A percentile compares a stretch with the other conserved stretches of the same genome.
Conservation (phyloP, 1,140 invertebrate species). For the Carcinoscorpius rotundicauda region DNA sequence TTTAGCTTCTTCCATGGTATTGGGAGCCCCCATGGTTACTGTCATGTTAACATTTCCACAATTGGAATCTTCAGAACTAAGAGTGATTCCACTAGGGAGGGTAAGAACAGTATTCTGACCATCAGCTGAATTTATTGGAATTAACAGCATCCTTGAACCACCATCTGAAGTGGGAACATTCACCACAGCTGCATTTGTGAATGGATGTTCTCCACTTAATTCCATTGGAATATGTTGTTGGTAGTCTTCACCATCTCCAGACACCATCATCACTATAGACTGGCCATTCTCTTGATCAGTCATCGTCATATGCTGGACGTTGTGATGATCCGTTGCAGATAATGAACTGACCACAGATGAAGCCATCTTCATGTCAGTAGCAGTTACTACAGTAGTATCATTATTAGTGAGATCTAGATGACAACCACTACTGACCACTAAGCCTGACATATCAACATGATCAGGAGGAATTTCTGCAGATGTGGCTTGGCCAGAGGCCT, state of each 20-base stretch:
- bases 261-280: conserved; percentile 18
- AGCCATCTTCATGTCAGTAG: too few relatives aligned
- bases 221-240: conserved; percentile 12
- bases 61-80: conserved; percentile 11
- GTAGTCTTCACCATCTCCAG: conserved; percentile 12
- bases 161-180: conserved; percentile 20
- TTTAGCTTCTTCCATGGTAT: background rate
- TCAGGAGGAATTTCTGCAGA: too few relatives aligned
- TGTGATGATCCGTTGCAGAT: too few relatives aligned
- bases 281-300: too few relatives aligned
- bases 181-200: conserved; percentile 13
- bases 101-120: conserved; percentile 17
- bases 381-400: too few relatives aligned
- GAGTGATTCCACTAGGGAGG: conserved; percentile 15
- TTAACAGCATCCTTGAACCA: conserved; percentile 14
- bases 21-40: conserved; percentile 9
- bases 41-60: conserved; percentile 14
- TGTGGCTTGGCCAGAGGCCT: too few relatives aligned
- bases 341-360: too few relatives aligned
- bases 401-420: too few relatives aligned
- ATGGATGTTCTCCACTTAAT: conserved; percentile 14
- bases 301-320: too few relatives aligned
- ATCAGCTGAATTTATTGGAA: conserved; percentile 17
- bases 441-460: too few relatives aligned
- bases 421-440: too few relatives aligned